Percentiles rank a stretch among this genome's conserved stretches.
phyloP scores from a whole-genome alignment of 2,888 invertebrate species.

The Pandemis heparana region DNA sequence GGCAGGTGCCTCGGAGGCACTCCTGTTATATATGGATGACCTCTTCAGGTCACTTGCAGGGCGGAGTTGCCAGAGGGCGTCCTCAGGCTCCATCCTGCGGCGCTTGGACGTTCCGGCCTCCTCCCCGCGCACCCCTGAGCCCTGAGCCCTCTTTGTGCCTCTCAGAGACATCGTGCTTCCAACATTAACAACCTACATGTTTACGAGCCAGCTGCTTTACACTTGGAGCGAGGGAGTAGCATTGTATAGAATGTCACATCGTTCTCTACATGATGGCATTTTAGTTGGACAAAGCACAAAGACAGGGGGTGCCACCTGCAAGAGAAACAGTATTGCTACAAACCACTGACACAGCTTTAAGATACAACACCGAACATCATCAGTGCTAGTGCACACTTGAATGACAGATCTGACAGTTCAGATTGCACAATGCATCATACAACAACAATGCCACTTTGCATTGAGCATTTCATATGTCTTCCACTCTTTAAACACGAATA shows the following conservation, averaged over 20 bases:
- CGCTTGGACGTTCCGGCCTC: constrained; percentile 78
- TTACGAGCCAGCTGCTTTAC: constrained; percentile 78
- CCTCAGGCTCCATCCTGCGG: constrained; percentile 78
- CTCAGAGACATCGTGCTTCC: constrained; percentile 77
- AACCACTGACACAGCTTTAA: background rate
- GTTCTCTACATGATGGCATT: constrained; percentile 79
- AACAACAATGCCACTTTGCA: constrained; percentile 50
- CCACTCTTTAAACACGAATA: background rate
- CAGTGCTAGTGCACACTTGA: constrained; percentile 10
- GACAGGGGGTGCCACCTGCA: constrained; percentile 68
- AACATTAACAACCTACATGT: constrained; percentile 81
- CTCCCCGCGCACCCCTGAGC: constrained; percentile 75
- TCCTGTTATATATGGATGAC: constrained; percentile 95
- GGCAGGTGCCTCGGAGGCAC: constrained; percentile 92
- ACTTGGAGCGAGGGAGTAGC: constrained; percentile 81
- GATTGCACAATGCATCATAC: constrained; percentile 44
- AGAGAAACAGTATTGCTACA: constrained; percentile 45
- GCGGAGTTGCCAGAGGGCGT: constrained; percentile 91
- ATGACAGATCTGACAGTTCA: constrained; percentile 48
- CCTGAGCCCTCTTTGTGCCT: constrained; percentile 81
- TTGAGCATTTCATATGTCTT: constrained; percentile 1
- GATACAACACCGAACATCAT: background rate
- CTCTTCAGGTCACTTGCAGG: constrained; percentile 94
- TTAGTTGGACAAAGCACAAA: constrained; percentile 63
- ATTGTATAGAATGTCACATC: constrained; percentile 82